phyloP scores from a whole-genome alignment of 2,888 invertebrate species.

The Drosophila falleni region DNA sequence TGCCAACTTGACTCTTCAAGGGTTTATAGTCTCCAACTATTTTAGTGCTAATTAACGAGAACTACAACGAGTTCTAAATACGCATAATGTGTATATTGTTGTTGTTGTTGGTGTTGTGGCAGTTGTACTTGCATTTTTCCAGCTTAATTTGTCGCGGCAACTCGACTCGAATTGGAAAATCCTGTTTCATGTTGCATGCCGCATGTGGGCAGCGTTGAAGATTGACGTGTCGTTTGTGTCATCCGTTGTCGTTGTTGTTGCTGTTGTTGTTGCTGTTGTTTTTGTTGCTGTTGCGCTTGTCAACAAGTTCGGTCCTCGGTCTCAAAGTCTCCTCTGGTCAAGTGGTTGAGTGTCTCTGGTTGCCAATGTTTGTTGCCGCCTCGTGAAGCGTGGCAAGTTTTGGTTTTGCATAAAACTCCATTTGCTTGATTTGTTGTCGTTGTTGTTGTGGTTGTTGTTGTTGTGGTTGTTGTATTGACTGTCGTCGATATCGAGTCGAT shows the following conservation, averaged over 20 bases:
- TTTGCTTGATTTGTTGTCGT: slow-evolving; percentile 45
- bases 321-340: slow-evolving; percentile 48
- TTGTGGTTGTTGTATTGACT: slow-evolving; percentile 26
- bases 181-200: slow-evolving; percentile 71
- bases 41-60: slow-evolving; percentile 77
- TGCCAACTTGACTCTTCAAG: slow-evolving; percentile 12
- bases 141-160: slow-evolving; percentile 77
- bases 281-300: slow-evolving; percentile 47
- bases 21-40: slow-evolving; percentile 51
- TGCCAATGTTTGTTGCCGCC: slow-evolving; percentile 45
- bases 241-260: slow-evolving; percentile 52
- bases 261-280: slow-evolving; percentile 32
- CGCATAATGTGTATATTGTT: slow-evolving; percentile 39
- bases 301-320: slow-evolving; percentile 32
- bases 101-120: slow-evolving; percentile 19
- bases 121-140: slow-evolving; percentile 67
- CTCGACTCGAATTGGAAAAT: slow-evolving; percentile 70
- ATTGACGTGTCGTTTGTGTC: slow-evolving; percentile 80
- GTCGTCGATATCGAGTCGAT: slow-evolving; percentile 28
- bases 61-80: slow-evolving; percentile 65
- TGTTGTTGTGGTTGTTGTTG: slow-evolving; percentile 21
- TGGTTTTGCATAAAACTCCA: slow-evolving; percentile 64
- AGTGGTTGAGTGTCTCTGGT: slow-evolving; percentile 56
- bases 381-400: slow-evolving; percentile 55
- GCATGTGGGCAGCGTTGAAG: slow-evolving; percentile 71